phyloP scores from a whole-genome alignment of 2,888 invertebrate species.

The Diarsia brunnea region DNA sequence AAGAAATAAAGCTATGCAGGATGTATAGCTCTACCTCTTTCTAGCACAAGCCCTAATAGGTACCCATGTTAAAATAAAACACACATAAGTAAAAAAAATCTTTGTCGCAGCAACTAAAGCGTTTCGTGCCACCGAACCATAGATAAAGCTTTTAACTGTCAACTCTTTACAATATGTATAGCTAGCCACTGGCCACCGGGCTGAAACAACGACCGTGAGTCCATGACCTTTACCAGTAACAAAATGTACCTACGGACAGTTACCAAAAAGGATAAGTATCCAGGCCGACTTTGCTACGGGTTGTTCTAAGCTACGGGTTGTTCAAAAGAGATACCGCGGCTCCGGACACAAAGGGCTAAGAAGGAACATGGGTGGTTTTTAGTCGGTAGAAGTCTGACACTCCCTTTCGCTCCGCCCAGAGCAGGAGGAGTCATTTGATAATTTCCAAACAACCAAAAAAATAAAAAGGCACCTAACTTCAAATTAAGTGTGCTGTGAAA shows the following conservation, averaged over 20 bases:
- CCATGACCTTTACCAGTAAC: slow-evolving; percentile 22
- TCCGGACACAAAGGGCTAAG: too few species aligned
- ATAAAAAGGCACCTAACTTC: too few species aligned
- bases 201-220: slow-evolving; percentile 19
- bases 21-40: neutral
- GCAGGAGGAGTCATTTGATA: too few species aligned
- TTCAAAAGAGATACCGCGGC: too few species aligned
- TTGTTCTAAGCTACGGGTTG: too few species aligned
- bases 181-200: neutral
- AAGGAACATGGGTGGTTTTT: too few species aligned
- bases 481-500: too few species aligned
- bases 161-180: slow-evolving; percentile 14
- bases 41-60: neutral
- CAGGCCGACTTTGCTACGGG: too few species aligned
- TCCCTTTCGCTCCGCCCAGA: too few species aligned
- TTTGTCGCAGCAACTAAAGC: neutral
- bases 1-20: neutral
- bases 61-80: neutral
- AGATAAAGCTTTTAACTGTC: slow-evolving; percentile 22
- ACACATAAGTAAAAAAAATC: neutral
- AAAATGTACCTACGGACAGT: neutral
- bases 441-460: too few species aligned
- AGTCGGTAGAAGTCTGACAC: too few species aligned
- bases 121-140: slow-evolving; percentile 16
- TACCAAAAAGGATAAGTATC: too few species aligned